These are phyloP conservation scores for Novumbra hubbsi DNA, from an alignment of 2,797 vertebrate species.

Conservation along the genomic window DNA sequence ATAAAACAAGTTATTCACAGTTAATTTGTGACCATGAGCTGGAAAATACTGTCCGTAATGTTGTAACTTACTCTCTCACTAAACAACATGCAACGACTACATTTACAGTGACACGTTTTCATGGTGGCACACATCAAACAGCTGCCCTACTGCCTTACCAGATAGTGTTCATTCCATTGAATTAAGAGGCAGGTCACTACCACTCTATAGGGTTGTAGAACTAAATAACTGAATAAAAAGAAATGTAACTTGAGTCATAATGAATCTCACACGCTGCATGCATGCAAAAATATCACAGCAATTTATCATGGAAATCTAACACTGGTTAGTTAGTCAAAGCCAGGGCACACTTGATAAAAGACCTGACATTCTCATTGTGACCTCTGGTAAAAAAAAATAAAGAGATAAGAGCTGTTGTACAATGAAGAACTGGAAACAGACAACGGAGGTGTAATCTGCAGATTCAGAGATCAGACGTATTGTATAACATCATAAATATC, in stretches of 20 bases:
- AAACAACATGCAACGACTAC: neutral
- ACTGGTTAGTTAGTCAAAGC: constrained; percentile 17
- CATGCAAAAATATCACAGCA: constrained; percentile 10
- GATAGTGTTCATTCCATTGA: neutral
- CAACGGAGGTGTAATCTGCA: constrained; percentile 6
- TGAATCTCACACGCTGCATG: constrained; percentile 1
- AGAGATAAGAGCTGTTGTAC: constrained; percentile 3
- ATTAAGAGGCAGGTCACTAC: neutral
- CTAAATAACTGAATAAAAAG: constrained; percentile 14
- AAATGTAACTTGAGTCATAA: constrained; percentile 3
- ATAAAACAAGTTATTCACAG: neutral
- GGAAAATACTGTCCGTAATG: neutral
- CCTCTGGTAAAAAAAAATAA: no score
- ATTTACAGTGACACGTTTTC: neutral
- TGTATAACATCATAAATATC: constrained; percentile 27
- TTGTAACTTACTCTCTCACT: neutral
- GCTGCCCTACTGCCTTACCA: neutral
- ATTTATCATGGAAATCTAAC: constrained; percentile 16
- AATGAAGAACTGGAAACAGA: constrained; percentile 26
- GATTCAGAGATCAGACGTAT: constrained; percentile 1
- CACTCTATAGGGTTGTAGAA: constrained; percentile 6
- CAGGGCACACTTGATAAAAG: no score
- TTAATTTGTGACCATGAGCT: neutral
- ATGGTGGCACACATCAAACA: constrained; percentile 19
- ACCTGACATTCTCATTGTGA: no score